Evolutionary conservation across 2,888 invertebrate species (phyloP), one percentile per base, ranked within the genome.

Genomic region (Dasysyrphus albostriatus): DNA sequence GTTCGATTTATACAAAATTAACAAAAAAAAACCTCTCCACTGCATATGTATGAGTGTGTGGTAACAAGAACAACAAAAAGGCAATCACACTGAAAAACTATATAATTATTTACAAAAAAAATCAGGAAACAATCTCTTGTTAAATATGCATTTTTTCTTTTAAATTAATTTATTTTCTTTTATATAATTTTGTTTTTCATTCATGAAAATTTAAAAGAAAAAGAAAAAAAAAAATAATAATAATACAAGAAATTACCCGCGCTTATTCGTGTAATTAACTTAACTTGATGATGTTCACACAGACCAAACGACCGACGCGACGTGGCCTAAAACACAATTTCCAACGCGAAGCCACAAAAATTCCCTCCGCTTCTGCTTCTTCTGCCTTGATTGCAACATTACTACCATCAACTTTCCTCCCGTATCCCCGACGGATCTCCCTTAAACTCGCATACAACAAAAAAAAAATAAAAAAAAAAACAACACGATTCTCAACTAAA

Each of bases 231-330:
- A 67, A n/a, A n/a, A n/a, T n/a, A n/a, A n/a, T n/a, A n/a, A 65
- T 7, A 4, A 69, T 49, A 5, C 32, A 84, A 85, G 73, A 77
- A 73, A 81, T 73, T 76, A 73, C 76, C 84, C 16, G 51, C 54
- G 76, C 72, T 81, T 77, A 85, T 69, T 82, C 76, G 77, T 82
- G 77, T 82, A 85, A 85, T 85, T 85, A 85, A 69, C 85, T 77
- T 74, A 85, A 77, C 70, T 67, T 73, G 76, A 84, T 56, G 75
- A 72, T 73, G 67, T 81, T 84, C 84, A 76, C 81, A 77, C 67
- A 77, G n/a, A 56, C 42, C 14, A n/a, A 39, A 69, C 51, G 34
- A 77, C 67, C 73, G n/a, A 56, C 42, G 14, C n/a, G 32, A 69
- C 51, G 34, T 54, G 34, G 70, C 69, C 70, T 74, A 42, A 34